A percentile compares a stretch with the other conserved stretches of the same genome.
These are phyloP conservation scores for Amphimallon solstitiale DNA, from an alignment of 2,888 invertebrate species.

Conservation along the genomic window DNA sequence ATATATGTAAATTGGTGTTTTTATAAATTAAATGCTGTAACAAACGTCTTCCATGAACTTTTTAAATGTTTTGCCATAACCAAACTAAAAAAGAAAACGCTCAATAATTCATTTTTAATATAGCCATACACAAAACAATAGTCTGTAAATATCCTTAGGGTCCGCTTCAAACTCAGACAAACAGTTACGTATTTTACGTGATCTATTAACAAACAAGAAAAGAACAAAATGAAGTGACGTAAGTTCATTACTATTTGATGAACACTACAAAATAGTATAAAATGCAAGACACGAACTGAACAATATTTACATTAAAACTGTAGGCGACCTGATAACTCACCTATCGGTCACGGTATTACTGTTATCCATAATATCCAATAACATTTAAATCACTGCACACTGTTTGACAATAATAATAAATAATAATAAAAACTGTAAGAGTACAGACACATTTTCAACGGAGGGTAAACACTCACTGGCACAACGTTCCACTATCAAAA, in stretches of 20 bases:
- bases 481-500: constrained; percentile 34
- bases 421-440: constrained; percentile 48
- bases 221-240: constrained; percentile 49
- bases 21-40: too few relatives aligned
- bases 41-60: too few relatives aligned
- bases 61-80: too few relatives aligned
- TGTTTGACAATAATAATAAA: constrained; percentile 46
- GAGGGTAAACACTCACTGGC: constrained; percentile 52
- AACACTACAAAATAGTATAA: constrained; percentile 35
- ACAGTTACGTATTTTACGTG: constrained; percentile 44
- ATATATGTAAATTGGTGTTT: too few relatives aligned
- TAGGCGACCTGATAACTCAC: constrained; percentile 45
- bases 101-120: constrained; percentile 7
- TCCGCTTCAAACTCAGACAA: constrained; percentile 46
- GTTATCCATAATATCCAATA: constrained; percentile 58
- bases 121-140: constrained; percentile 39
- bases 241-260: constrained; percentile 44
- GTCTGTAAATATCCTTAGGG: constrained; percentile 17
- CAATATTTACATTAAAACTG: constrained; percentile 21
- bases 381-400: constrained; percentile 52
- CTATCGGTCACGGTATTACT: constrained; percentile 53
- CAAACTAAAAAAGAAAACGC: not conserved
- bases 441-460: constrained; percentile 56
- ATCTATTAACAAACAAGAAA: constrained; percentile 44
- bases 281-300: constrained; percentile 31